phyloP scores from a whole-genome alignment of 37 sponge, comb jelly and placozoan species.

The Cladorhizidae sp. region DNA sequence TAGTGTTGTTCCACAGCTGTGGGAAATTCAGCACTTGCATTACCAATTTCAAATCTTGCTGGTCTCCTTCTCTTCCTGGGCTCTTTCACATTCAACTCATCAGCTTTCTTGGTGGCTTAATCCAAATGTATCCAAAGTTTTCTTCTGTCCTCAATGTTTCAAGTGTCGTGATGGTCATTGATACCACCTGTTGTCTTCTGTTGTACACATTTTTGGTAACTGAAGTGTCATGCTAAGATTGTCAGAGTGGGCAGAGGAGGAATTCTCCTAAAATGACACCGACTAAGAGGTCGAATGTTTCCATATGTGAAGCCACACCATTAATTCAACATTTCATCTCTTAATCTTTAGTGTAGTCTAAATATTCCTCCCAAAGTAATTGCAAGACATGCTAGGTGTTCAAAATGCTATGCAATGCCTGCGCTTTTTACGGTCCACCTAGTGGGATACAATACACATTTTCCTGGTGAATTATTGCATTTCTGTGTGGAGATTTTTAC shows the following conservation, averaged over 20 bases:
- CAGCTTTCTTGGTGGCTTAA: background rate
- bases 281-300: slow-evolving; percentile 33
- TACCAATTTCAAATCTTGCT: slow-evolving; percentile 31
- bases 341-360: slow-evolving; percentile 34
- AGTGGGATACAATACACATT: slow-evolving; percentile 51
- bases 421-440: slow-evolving; percentile 63
- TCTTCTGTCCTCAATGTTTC: slow-evolving; percentile 40
- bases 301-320: slow-evolving; percentile 54
- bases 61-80: slow-evolving; percentile 36
- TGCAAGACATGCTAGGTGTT: slow-evolving; percentile 46
- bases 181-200: slow-evolving; percentile 56
- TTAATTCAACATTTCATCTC: slow-evolving; percentile 28
- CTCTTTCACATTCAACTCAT: slow-evolving; percentile 18
- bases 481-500: slow-evolving; percentile 47
- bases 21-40: slow-evolving; percentile 9
- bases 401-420: slow-evolving; percentile 38
- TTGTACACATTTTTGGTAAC: slow-evolving; percentile 37
- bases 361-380: slow-evolving; percentile 38
- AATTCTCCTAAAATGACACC: slow-evolving; percentile 57
- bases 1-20: slow-evolving; percentile 38
- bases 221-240: slow-evolving; percentile 64
- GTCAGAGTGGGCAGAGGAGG: slow-evolving; percentile 54
- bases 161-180: slow-evolving; percentile 62
- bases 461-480: slow-evolving; percentile 10
- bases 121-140: slow-evolving; percentile 47